Conservation (phyloP, 2,113 vertebrate genomes). For the Cheilinus undulatus region DNA sequence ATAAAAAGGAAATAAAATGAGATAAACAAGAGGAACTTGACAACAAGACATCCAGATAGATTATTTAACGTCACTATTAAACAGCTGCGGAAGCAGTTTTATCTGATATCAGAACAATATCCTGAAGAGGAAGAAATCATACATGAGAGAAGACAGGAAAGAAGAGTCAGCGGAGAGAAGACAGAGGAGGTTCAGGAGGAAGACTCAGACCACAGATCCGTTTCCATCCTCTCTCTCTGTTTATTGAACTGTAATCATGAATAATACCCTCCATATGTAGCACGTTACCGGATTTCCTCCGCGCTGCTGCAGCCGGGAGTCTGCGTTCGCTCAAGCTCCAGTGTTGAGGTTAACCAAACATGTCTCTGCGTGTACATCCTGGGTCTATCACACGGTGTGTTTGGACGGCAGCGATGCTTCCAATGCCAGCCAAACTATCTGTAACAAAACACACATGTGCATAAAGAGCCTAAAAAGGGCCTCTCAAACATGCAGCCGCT, state of each 20-base stretch:
- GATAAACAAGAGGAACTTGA: background rate
- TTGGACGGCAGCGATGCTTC: constrained; percentile 35
- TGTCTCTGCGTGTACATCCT: constrained; percentile 62
- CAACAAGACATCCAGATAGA: background rate
- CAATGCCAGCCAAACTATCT: constrained; percentile 33
- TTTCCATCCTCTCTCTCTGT: constrained; percentile 70
- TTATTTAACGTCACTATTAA: background rate
- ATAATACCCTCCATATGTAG: constrained; percentile 71
- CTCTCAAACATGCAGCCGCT: background rate
- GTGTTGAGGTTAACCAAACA: constrained; percentile 70
- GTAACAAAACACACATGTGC: constrained; percentile 19
- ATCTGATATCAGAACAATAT: constrained; percentile 7
- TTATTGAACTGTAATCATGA: constrained; percentile 78
- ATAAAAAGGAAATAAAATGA: background rate
- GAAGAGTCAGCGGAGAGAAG: background rate
- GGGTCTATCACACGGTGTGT: constrained; percentile 46
- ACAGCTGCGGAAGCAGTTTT: background rate
- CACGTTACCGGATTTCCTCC: constrained; percentile 73
- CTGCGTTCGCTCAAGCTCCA: constrained; percentile 64
- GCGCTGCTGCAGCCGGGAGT: constrained; percentile 50
- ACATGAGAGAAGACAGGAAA: background rate
- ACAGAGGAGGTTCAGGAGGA: constrained; percentile 50
- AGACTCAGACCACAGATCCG: constrained; percentile 53
- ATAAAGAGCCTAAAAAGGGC: constrained; percentile 3
- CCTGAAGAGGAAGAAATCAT: background rate